A percentile compares a stretch with the other conserved stretches of the same genome.
Evolutionary conservation across 2,888 invertebrate species (phyloP).

Genomic region (Athripsodes cinereus): DNA sequence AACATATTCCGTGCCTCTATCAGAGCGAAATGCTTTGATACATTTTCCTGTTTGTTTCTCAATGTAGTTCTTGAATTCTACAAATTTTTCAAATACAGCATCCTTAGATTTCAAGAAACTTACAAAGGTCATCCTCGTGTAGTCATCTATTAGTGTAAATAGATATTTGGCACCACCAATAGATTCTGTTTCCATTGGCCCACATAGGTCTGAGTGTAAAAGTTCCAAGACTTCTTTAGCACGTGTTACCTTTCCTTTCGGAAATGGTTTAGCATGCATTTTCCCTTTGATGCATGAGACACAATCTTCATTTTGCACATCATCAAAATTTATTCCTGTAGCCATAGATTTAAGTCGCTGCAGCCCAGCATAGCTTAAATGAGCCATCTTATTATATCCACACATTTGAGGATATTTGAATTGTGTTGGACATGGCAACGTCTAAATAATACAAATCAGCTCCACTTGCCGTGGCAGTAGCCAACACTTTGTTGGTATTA

Average conservation of each 20-base stretch:
- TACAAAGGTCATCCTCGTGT: not conserved
- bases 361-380: not conserved
- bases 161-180: not conserved
- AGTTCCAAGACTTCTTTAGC: not conserved
- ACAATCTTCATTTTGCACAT: not conserved
- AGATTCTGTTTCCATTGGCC: not conserved
- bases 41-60: not conserved
- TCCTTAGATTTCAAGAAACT: not conserved
- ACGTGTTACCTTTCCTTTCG: not conserved
- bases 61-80: not conserved
- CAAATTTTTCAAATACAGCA: not conserved
- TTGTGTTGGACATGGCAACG: too few species aligned
- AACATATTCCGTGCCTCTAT: not conserved
- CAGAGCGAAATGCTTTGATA: not conserved
- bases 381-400: not conserved
- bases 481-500: not conserved
- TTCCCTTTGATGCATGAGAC: not conserved
- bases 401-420: not conserved
- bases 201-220: not conserved
- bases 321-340: not conserved
- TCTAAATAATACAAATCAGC: not conserved
- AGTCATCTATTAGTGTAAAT: not conserved
- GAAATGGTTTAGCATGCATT: not conserved
- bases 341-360: not conserved
- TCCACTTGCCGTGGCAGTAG: not conserved